Conservation (phyloP, 2,888 invertebrate genomes). For the Sylvicola cinctus region DNA sequence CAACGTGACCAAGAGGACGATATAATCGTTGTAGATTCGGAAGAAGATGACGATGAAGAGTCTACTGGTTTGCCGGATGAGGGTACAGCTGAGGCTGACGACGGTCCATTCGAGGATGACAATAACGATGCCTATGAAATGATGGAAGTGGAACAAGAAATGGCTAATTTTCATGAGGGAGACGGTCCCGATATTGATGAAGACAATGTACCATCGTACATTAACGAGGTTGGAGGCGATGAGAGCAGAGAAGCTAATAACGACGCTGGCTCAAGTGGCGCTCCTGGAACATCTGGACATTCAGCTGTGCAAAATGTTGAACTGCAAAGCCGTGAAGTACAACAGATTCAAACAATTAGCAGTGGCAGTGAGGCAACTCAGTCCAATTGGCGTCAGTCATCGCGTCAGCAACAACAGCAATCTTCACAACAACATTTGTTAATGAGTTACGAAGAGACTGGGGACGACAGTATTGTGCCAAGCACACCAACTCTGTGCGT, state of each 20-base stretch:
- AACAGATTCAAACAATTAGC: conserved; percentile 52
- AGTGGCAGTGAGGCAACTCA: conserved; percentile 41
- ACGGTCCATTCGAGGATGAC: conserved; percentile 27
- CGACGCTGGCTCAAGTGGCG: conserved; percentile 17
- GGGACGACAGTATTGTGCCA: conserved; percentile 57
- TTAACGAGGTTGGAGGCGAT: conserved; percentile 41
- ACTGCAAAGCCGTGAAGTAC: conserved; percentile 21
- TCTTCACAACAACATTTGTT: background rate
- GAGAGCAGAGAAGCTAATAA: conserved; percentile 42
- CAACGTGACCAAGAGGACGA: conserved; percentile 74
- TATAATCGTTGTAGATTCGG: conserved; percentile 59
- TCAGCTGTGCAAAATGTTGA: conserved; percentile 1
- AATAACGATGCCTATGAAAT: conserved; percentile 36
- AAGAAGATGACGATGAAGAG: conserved; percentile 39
- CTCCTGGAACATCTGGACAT: conserved; percentile 9
- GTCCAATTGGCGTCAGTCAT: conserved; percentile 18
- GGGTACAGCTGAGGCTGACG: conserved; percentile 33
- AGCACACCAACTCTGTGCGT: conserved; percentile 74
- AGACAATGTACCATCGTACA: conserved; percentile 33
- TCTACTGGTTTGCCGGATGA: conserved; percentile 25
- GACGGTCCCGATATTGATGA: conserved; percentile 28
- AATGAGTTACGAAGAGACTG: conserved; percentile 22
- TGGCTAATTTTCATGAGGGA: conserved; percentile 31
- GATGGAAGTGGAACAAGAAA: conserved; percentile 31
- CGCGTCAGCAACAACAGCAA: conserved; percentile 13